Evolutionary conservation across 30 jellyfish, hydroid and myxozoan species (phyloP), one percentile per base, ranked within the genome.

Genomic region (Sanderia malayensis): DNA sequence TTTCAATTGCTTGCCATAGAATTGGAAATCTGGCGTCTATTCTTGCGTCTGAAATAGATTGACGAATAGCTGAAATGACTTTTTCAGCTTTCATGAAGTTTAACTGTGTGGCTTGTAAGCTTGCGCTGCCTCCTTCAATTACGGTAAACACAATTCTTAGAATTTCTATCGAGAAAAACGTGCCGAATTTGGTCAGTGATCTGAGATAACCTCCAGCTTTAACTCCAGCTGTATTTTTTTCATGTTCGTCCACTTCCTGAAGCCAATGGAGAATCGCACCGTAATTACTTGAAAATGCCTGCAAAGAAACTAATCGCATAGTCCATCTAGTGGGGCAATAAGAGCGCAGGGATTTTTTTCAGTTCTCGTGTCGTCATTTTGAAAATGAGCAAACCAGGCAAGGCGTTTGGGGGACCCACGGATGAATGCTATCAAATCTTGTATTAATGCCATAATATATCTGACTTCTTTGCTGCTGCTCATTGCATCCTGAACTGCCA

Each of bases 401-500:
- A 59, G 32, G 67, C 80, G 65, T 75, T 75, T 61, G 60, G 78
- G n/a, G 70, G 81, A 75, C 41, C 87, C 79, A 62, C 80, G 70
- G 44, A 74, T 74, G 86, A 74, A 74, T 58, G 76, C 86, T 74
- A 46, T 61, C 79, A 75, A 46, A 26, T 75, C 87, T 62, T 75
- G 87, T 60, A 75, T 46, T 25, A 75, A 62, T 44, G 67, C 81
- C 87, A 75, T 21, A 15, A 75, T 71, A 62, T 75, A 80, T 75
- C 87, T 41, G 70, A 75, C 44, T 75, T 75, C 74, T 25, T 60
- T 75, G 80, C 67, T 75, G 87, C 74, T 75, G 77, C 74, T 34
- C 86, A 58, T 73, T 53, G 86, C 86, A 31, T 73, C 78, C 59
- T 73, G 86, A 46, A 75, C 87, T 61, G 79, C 87, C 74, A 75